A percentile compares a stretch with the other conserved stretches of the same genome.
Conservation (phyloP, 1,140 invertebrate species). For the Euschistus heros region DNA sequence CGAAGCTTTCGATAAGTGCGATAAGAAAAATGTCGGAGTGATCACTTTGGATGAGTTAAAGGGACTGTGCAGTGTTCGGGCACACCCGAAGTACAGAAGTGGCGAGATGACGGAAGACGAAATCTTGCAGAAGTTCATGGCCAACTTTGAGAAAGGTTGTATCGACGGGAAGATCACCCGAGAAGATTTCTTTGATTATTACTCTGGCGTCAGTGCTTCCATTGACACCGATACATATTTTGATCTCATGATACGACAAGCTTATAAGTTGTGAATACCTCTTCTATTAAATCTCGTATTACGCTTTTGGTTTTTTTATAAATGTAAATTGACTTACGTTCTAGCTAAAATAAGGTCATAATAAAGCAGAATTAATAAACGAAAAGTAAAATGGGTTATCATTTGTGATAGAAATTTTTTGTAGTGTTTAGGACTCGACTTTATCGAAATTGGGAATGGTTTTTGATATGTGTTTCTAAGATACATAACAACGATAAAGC, state of each 20-base stretch:
- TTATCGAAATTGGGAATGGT: too few relatives aligned
- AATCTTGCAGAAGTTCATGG: slow-evolving; percentile 73
- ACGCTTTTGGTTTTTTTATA: too few relatives aligned
- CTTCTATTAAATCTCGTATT: too few relatives aligned
- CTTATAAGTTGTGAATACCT: too few relatives aligned
- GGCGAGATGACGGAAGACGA: slow-evolving; percentile 83
- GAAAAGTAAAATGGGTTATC: too few relatives aligned
- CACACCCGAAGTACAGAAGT: slow-evolving; percentile 70
- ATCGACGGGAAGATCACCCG: slow-evolving; percentile 58
- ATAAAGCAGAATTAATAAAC: too few relatives aligned
- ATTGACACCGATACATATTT: slow-evolving; percentile 91
- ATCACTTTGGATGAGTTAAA: slow-evolving; percentile 77
- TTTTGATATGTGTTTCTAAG: too few relatives aligned
- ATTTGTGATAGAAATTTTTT: too few relatives aligned
- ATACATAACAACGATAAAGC: too few relatives aligned
- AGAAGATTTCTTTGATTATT: slow-evolving; percentile 92
- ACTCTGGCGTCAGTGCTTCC: slow-evolving; percentile 82
- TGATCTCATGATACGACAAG: slow-evolving; percentile 87
- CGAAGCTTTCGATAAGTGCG: slow-evolving; percentile 80
- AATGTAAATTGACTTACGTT: too few relatives aligned
- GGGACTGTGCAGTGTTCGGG: slow-evolving; percentile 67
- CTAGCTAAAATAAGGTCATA: too few relatives aligned
- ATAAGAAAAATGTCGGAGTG: slow-evolving; percentile 72
- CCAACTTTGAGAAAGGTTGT: slow-evolving; percentile 66
- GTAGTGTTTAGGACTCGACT: too few relatives aligned